Conservation (phyloP, 1,140 invertebrate species). For the Bombus sylvicola region DNA sequence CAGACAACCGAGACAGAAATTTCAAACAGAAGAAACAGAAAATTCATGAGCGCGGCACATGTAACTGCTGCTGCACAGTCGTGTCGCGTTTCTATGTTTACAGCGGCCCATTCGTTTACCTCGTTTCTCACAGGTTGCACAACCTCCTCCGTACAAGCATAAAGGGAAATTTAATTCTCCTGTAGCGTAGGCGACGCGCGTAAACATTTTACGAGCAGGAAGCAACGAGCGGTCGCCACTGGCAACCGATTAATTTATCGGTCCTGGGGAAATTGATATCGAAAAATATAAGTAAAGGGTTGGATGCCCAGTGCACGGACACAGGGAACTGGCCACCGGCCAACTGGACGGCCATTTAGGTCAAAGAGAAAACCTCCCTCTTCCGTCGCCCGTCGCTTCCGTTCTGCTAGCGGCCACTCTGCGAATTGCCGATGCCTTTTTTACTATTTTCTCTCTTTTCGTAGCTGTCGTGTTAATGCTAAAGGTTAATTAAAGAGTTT, state of each 20-base stretch:
- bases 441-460: not conserved
- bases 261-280: slow-evolving; percentile 68
- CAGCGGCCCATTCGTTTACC: not conserved
- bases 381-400: not conserved
- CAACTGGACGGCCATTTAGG: slow-evolving; percentile 76
- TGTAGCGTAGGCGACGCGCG: not conserved
- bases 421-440: not conserved
- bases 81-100: not conserved
- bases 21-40: not conserved
- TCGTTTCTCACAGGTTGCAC: not conserved
- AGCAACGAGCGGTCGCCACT: not conserved
- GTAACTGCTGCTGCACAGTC: not conserved
- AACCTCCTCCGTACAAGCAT: not conserved
- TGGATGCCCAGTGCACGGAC: slow-evolving; percentile 61
- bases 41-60: not conserved
- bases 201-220: slow-evolving; percentile 22
- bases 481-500: not conserved
- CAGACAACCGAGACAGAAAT: not conserved
- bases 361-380: slow-evolving; percentile 65
- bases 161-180: slow-evolving; percentile 5
- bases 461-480: not conserved
- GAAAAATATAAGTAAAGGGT: slow-evolving; percentile 64
- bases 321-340: slow-evolving; percentile 73
- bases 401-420: not conserved
- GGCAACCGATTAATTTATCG: slow-evolving; percentile 69